A percentile compares a stretch with the other conserved stretches of the same genome.
These are phyloP conservation scores for Clarias pachynema DNA, from an alignment of 2,797 vertebrate genomes.

Conservation along the genomic window DNA sequence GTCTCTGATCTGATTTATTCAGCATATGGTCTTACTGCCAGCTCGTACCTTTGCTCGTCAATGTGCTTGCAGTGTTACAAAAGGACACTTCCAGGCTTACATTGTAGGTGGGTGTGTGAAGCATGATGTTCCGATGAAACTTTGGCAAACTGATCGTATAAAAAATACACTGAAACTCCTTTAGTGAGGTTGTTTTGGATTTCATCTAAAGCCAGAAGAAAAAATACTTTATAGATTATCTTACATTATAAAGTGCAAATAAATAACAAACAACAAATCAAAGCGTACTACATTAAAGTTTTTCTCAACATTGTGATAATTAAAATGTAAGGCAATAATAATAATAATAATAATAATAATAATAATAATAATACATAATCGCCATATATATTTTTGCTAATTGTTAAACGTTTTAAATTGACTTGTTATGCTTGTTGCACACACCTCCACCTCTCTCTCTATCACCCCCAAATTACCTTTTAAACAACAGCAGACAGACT, in stretches of 20 bases:
- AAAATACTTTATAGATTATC: not conserved
- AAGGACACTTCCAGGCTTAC: not conserved
- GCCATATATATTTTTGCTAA: no score
- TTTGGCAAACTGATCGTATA: not conserved
- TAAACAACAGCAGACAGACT: not conserved
- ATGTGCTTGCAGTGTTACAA: not conserved
- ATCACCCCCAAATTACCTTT: not conserved
- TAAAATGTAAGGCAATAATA: not conserved
- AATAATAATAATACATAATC: not conserved
- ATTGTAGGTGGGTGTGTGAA: not conserved
- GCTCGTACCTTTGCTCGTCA: conserved; percentile 4
- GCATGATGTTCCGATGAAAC: not conserved
- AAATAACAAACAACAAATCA: not conserved
- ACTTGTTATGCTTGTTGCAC: not conserved
- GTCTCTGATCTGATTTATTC: conserved; percentile 22
- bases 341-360: not conserved
- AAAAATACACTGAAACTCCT: not conserved
- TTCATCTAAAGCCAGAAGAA: not conserved
- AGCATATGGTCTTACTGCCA: conserved; percentile 9
- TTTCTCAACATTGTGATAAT: not conserved
- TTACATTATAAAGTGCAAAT: not conserved
- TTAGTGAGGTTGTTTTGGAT: not conserved
- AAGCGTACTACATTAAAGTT: not conserved
- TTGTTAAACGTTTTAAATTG: not conserved
- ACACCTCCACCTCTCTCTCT: no score